Evolutionary conservation across 2,797 vertebrate genomes (phyloP), one percentile per base, ranked within the genome.

Genomic region (Cetoscarus ocellatus): DNA sequence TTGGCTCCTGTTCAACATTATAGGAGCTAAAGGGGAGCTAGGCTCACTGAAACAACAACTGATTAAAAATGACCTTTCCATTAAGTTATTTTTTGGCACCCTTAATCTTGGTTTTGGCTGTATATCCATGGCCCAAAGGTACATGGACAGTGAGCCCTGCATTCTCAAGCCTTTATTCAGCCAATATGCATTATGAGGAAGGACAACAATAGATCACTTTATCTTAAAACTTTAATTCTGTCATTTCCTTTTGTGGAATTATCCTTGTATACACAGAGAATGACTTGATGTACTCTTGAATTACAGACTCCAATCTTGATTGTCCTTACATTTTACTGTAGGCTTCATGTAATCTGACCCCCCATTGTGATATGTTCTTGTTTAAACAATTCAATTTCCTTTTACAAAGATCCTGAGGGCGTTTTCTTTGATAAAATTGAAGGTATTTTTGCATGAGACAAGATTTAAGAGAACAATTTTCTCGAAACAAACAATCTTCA

Each of bases 171-270:
- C 35, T 75, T 64, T 67, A 8, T 57, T 8, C 63, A 44, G 34
- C 14, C 65, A 68, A 40, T 43, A 36, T 66, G 18, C 19, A 44
- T 65, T 52, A 69, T 15, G 17, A 70, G 73, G 17, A 73, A 10
- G 65, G 69, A 74, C 79, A 76, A 67, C 12, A 44, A 42, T 45
- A 53, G 63, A 54, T 57, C 3, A 47, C 66, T 81, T 57, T 6
- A 43, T 8, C 17, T 15, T 73, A 67, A 72, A 61, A 65, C 63
- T 80, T 86, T 81, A 79, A 88, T 80, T 71, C 50, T 74, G 67
- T 77, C 6, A 84, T 89, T 88, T 90, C 82, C 80, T 79, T 75
- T 67, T 45, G 49, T 81, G 68, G 60, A 75, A 70, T 80, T 67
- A 74, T 77, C 57, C 65, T 58, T 78, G 53, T 75, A 83, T 73